A percentile compares a stretch with the other conserved stretches of the same genome.
Conservation (phyloP, 2,797 vertebrate species). For the Myotis pilosus region DNA sequence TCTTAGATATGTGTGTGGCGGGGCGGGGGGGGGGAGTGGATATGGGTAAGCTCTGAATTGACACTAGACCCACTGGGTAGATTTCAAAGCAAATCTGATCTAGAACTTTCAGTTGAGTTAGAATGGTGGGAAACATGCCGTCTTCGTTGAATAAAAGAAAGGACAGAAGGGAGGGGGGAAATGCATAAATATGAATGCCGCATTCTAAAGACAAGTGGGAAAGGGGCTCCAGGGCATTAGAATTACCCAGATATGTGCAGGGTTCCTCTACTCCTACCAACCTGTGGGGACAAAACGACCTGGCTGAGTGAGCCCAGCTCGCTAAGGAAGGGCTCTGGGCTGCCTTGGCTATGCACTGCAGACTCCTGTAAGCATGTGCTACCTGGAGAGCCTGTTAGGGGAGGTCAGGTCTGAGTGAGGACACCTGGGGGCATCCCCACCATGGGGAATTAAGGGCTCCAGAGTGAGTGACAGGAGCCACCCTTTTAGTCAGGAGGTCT, state of each 20-base stretch:
- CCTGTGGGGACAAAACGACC: background rate
- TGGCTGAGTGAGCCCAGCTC: no score
- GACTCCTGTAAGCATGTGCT: background rate
- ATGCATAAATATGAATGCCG: background rate
- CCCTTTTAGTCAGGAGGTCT: background rate
- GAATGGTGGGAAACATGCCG: background rate
- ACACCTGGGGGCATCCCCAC: rapidly evolving
- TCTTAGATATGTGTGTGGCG: background rate
- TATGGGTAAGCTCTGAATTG: background rate
- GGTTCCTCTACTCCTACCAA: background rate
- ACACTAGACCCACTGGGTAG: background rate
- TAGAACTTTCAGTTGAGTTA: background rate
- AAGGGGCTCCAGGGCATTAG: background rate
- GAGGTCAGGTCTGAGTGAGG: background rate
- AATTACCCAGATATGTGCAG: background rate
- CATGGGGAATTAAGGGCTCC: background rate
- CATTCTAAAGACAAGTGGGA: background rate
- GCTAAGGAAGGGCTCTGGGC: background rate
- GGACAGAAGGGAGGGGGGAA: background rate
- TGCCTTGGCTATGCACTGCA: background rate
- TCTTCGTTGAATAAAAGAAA: background rate
- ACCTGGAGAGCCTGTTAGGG: rapidly evolving
- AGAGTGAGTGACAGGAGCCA: background rate
- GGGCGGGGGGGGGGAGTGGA: rapidly evolving
- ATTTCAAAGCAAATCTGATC: background rate